phyloP scores from a whole-genome alignment of 2,113 vertebrate species.

The Cephalophus harveyi region DNA sequence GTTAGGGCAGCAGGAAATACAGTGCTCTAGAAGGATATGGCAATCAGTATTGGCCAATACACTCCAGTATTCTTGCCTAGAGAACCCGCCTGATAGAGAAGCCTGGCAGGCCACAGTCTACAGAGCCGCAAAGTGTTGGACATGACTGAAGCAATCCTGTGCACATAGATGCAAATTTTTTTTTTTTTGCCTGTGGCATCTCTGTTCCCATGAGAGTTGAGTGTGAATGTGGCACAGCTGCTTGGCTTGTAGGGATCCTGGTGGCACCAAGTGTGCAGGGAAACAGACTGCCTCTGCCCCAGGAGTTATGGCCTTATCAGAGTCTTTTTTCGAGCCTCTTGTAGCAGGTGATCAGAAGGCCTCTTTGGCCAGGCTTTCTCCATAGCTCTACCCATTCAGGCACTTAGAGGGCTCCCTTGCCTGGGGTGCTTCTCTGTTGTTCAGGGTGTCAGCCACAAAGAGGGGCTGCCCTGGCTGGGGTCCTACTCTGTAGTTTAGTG shows the following conservation, averaged over 20 bases:
- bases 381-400: background rate
- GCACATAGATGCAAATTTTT: background rate
- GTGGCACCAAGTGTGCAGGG: background rate
- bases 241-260: background rate
- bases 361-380: background rate
- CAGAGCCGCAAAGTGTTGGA: background rate
- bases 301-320: background rate
- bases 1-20: background rate
- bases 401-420: background rate
- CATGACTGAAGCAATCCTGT: background rate
- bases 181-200: background rate
- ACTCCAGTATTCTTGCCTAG: background rate
- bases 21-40: background rate
- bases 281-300: background rate
- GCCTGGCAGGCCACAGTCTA: background rate
- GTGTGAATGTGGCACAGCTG: background rate
- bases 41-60: background rate
- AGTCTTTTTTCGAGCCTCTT: background rate
- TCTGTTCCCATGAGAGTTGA: background rate
- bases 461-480: background rate
- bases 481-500: background rate
- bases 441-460: background rate
- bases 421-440: background rate
- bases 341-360: background rate
- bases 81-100: background rate